Conservation (phyloP, 1,140 invertebrate species). For the Megalonaias nervosa region DNA sequence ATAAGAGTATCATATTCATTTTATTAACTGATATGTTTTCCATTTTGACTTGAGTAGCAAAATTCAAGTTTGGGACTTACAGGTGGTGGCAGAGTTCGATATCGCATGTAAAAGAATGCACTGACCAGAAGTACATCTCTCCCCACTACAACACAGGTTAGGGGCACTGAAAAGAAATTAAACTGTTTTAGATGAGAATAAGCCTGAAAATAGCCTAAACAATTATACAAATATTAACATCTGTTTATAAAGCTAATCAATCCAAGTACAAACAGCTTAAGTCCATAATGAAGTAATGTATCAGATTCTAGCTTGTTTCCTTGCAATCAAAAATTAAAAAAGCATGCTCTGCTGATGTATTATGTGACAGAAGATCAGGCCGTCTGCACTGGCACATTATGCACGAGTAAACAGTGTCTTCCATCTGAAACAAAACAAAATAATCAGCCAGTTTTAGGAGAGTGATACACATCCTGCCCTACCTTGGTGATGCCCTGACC, state of each 20-base stretch:
- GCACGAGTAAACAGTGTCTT: too few relatives aligned
- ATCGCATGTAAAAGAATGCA: slow-evolving; percentile 91
- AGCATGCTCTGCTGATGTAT: background rate
- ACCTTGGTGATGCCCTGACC: too few relatives aligned
- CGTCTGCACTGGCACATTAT: too few relatives aligned
- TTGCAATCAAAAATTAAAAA: background rate
- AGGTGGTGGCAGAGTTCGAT: slow-evolving; percentile 89
- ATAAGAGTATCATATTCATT: too few relatives aligned
- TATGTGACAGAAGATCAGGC: too few relatives aligned
- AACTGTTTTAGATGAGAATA: background rate
- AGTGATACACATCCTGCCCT: too few relatives aligned
- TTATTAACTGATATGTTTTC: too few relatives aligned
- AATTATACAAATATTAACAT: too few relatives aligned
- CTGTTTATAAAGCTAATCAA: background rate
- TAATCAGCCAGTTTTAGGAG: too few relatives aligned
- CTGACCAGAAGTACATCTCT: slow-evolving; percentile 87
- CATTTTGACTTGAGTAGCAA: too few relatives aligned
- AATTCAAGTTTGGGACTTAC: slow-evolving; percentile 73
- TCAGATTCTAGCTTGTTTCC: background rate
- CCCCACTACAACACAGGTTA: slow-evolving; percentile 88
- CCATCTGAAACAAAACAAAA: too few relatives aligned
- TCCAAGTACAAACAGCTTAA: background rate
- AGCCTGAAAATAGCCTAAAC: too few relatives aligned
- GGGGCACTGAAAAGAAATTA: slow-evolving; percentile 73
- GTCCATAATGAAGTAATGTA: background rate